Percentiles rank a stretch among this genome's conserved stretches.
Conservation (phyloP, 2,797 vertebrate genomes). For the Sebastes trivittatus region DNA sequence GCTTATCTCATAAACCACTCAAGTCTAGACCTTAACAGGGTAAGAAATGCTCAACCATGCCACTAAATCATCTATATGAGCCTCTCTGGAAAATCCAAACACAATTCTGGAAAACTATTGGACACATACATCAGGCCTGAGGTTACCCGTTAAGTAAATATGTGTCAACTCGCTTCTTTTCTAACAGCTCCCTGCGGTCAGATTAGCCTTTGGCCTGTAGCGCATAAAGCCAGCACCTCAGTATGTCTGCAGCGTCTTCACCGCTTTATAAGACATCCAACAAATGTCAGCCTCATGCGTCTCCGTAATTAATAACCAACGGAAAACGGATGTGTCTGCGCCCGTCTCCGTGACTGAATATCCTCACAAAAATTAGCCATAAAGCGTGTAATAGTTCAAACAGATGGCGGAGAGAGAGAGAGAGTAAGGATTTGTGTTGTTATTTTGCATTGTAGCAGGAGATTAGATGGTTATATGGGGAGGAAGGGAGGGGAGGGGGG, state of each 20-base stretch:
- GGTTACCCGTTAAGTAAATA: slow-evolving; percentile 55
- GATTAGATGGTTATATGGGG: slow-evolving; percentile 35
- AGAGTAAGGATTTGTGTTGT: slow-evolving; percentile 24
- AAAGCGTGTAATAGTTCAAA: slow-evolving; percentile 56
- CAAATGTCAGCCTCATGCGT: slow-evolving; percentile 48
- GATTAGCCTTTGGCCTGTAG: slow-evolving; percentile 59
- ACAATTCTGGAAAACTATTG: slow-evolving; percentile 38
- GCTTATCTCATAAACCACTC: slow-evolving; percentile 55
- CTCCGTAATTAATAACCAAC: slow-evolving; percentile 59
- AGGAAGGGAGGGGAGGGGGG: neutral
- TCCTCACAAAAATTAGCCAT: slow-evolving; percentile 35
- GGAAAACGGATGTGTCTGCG: slow-evolving; percentile 51
- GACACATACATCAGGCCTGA: slow-evolving; percentile 53
- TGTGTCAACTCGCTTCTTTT: slow-evolving; percentile 42
- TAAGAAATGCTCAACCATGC: slow-evolving; percentile 32
- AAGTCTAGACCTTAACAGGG: slow-evolving; percentile 34
- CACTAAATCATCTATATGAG: slow-evolving; percentile 63
- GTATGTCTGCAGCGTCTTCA: slow-evolving; percentile 35
- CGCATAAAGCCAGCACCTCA: slow-evolving; percentile 42
- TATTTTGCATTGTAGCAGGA: slow-evolving; percentile 43
- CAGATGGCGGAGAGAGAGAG: slow-evolving; percentile 33
- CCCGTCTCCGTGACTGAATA: slow-evolving; percentile 26
- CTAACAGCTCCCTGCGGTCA: slow-evolving; percentile 60
- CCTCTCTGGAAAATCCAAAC: slow-evolving; percentile 44
- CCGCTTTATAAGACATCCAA: slow-evolving; percentile 20